Evolutionary conservation across 2,113 vertebrate genomes (phyloP).

Genomic region (Triplophysa tibetana): DNA sequence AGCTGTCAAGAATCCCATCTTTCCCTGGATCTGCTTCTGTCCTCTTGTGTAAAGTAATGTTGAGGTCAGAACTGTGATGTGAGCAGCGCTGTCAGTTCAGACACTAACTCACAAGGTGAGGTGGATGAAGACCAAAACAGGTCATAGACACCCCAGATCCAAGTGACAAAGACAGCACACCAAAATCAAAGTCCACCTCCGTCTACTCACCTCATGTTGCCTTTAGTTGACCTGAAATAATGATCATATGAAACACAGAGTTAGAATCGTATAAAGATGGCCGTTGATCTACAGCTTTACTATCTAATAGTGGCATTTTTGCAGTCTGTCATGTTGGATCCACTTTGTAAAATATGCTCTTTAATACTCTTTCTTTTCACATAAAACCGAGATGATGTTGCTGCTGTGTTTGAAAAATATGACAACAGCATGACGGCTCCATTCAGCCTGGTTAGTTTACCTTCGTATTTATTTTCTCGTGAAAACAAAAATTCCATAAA

Average conservation of each 20-base stretch:
- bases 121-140: conserved; percentile 35
- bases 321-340: no score
- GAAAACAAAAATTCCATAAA: conserved; percentile 77
- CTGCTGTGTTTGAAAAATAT: not conserved
- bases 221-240: conserved; percentile 31
- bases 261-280: not conserved
- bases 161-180: conserved; percentile 27
- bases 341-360: no score
- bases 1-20: conserved; percentile 4
- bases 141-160: conserved; percentile 38
- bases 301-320: not conserved
- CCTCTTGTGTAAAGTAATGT: conserved; percentile 23
- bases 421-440: not conserved
- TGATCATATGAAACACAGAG: not conserved
- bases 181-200: conserved; percentile 28
- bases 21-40: not conserved
- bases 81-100: conserved; percentile 41
- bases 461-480: conserved; percentile 58
- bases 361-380: not conserved
- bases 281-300: not conserved
- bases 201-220: conserved; percentile 24
- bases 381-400: not conserved
- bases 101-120: conserved; percentile 42
- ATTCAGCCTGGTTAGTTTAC: conserved; percentile 36
- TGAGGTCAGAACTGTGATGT: conserved; percentile 38